Evolutionary conservation across 2,797 vertebrate genomes (phyloP).

Genomic region (Sebastes itinus): DNA sequence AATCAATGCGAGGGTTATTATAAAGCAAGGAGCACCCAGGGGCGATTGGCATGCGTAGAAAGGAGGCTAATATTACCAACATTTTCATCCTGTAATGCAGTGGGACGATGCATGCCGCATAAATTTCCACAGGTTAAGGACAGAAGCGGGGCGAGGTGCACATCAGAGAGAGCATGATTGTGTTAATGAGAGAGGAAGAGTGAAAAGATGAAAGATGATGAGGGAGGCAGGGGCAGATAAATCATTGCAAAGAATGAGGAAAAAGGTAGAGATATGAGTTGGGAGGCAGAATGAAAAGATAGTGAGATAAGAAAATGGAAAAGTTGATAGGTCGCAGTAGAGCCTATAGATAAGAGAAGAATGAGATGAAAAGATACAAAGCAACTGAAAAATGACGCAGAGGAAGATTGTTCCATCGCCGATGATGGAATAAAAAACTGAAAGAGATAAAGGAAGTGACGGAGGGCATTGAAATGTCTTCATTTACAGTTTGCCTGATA

Average conservation of each 20-base stretch:
- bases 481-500: conserved; percentile 35
- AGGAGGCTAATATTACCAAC: conserved; percentile 44
- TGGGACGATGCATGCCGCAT: conserved; percentile 17
- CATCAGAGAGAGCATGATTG: conserved; percentile 27
- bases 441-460: conserved; percentile 40
- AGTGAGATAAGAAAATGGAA: conserved; percentile 34
- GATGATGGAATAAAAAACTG: conserved; percentile 18
- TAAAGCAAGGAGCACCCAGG: conserved; percentile 41
- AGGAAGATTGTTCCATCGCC: conserved; percentile 8
- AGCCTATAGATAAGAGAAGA: conserved; percentile 41
- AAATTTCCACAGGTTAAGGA: conserved; percentile 55
- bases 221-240: conserved; percentile 16
- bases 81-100: conserved; percentile 47
- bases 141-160: conserved; percentile 2
- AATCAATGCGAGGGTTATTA: conserved; percentile 54
- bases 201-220: conserved; percentile 38
- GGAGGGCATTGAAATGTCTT: conserved; percentile 27
- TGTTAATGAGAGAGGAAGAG: conserved; percentile 34
- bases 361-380: conserved; percentile 50
- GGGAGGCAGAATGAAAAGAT: conserved; percentile 38
- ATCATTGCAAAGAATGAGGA: neutral
- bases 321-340: conserved; percentile 20
- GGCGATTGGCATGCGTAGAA: conserved; percentile 40
- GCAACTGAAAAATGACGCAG: conserved; percentile 23
- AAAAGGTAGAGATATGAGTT: conserved; percentile 10